Base-by-base conservation (phyloP, 35 echinoderm and acorn worm species). In the Lytechinus pictus region DNA sequence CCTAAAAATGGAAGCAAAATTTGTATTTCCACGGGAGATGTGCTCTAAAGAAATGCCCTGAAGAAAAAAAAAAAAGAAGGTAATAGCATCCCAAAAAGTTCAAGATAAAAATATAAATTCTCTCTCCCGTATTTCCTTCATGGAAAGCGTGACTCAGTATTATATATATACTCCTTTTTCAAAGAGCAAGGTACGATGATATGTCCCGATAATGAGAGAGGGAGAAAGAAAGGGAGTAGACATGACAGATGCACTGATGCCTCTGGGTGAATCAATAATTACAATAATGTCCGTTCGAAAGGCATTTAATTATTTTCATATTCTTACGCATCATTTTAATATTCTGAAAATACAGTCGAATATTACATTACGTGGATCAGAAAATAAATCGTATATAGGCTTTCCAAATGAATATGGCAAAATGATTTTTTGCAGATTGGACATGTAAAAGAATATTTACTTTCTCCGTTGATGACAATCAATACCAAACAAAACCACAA, bases 41-140 rank as follows among this genome's bases (percentile, higher is more conserved):
- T 27, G n/a, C 88, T 29, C 88, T 33, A 13, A 79, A 24, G 66
- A 79, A 79, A 79, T 79, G 66, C 66, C 66, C 66, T 79, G 19
- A 16, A 79, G 66, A 79, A 16, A 79, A 79, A 79, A 72, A 72
- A 24, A 79, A 24, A 6, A 79, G 66, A 5, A 79, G 66, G 66
- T 79, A 79, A 79, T 79, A 79, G 66, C 66, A 79, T 79, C 66
- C 66, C 66, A n/a, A 90, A 44, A 90, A 90, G 88, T 51, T 90
- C 28, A 52, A 54, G 88, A 52, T 52, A 90, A 90, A 90, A 90
- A 90, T 90, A 90, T 52, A 90, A 90, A 9, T 52, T 10, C 88
- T 90, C 9, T 51, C 88, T 14, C 88, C 28, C 88, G 52, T 90
- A 90, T 90, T 90, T 90, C 88, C 88, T 90, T 90, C 88, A 52